A percentile compares a stretch with the other conserved stretches of the same genome.
Evolutionary conservation across 2,888 invertebrate genomes (phyloP).

Genomic region (Criorhina ranunculi): DNA sequence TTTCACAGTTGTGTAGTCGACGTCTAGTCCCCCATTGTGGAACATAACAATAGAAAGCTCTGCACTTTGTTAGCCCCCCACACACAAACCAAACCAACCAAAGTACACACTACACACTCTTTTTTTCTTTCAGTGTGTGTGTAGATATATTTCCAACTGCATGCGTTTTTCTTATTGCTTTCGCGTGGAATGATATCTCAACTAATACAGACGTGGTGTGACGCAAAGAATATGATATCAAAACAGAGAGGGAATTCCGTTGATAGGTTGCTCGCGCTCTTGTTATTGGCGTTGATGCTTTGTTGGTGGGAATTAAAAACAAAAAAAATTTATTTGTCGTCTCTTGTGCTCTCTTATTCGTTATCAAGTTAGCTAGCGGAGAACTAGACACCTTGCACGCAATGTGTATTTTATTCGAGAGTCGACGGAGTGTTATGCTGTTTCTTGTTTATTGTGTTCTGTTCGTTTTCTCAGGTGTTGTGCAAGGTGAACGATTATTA

Average conservation of each 20-base stretch:
- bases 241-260: slow-evolving; percentile 70
- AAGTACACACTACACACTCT: slow-evolving; percentile 7
- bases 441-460: slow-evolving; percentile 26
- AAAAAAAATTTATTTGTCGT: slow-evolving; percentile 17
- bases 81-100: no score
- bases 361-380: slow-evolving; percentile 3
- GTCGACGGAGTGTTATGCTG: slow-evolving; percentile 16
- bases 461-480: not conserved
- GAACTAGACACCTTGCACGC: not conserved
- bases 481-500: slow-evolving; percentile 13
- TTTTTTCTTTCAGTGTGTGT: slow-evolving; percentile 6
- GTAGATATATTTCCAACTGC: not conserved
- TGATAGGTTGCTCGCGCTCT: slow-evolving; percentile 32
- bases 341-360: slow-evolving; percentile 6
- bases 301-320: not conserved
- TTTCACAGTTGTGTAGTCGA: slow-evolving; percentile 49
- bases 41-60: slow-evolving; percentile 72
- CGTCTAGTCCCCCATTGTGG: slow-evolving; percentile 59
- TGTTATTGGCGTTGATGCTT: slow-evolving; percentile 19
- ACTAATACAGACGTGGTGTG: slow-evolving; percentile 4
- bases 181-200: slow-evolving; percentile 11
- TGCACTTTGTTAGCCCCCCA: slow-evolving; percentile 20
- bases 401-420: slow-evolving; percentile 12
- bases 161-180: slow-evolving; percentile 6
- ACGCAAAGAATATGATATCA: slow-evolving; percentile 49